phyloP scores from a whole-genome alignment of 1,140 invertebrate genomes.

The Papilio polytes region DNA sequence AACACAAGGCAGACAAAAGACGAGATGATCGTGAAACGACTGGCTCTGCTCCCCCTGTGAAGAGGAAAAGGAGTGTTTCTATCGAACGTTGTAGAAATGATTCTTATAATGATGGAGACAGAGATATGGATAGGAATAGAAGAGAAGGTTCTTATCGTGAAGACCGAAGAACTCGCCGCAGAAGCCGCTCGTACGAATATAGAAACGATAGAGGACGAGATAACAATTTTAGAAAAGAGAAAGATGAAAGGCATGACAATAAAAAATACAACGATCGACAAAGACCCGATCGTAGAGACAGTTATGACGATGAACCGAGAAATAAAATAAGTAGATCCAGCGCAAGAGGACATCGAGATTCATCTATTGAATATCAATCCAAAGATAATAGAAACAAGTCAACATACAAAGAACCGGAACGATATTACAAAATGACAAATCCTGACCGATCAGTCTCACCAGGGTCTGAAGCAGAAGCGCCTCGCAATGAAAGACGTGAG shows the following conservation, averaged over 20 bases:
- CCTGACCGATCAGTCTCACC: conserved; percentile 55
- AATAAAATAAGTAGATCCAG: conserved; percentile 57
- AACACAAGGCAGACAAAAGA: conserved; percentile 59
- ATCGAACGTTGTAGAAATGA: conserved; percentile 22
- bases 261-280: conserved; percentile 57
- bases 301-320: conserved; percentile 52
- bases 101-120: not conserved
- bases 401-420: conserved; percentile 55
- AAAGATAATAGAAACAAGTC: conserved; percentile 56
- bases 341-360: conserved; percentile 57
- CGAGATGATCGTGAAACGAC: conserved; percentile 51
- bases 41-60: conserved; percentile 66
- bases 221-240: conserved; percentile 49
- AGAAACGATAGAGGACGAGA: conserved; percentile 56
- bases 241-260: conserved; percentile 54
- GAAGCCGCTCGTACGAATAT: conserved; percentile 61
- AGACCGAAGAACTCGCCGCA: conserved; percentile 43
- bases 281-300: conserved; percentile 49
- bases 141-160: conserved; percentile 55
- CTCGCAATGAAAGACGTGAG: conserved; percentile 53
- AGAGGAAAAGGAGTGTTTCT: conserved; percentile 62
- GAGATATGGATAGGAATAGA: conserved; percentile 43
- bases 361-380: conserved; percentile 53
- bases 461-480: conserved; percentile 61
- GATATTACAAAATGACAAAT: conserved; percentile 60